These are phyloP conservation scores for Germaria angustata DNA, from an alignment of 2,888 invertebrate species.

Conservation along the genomic window DNA sequence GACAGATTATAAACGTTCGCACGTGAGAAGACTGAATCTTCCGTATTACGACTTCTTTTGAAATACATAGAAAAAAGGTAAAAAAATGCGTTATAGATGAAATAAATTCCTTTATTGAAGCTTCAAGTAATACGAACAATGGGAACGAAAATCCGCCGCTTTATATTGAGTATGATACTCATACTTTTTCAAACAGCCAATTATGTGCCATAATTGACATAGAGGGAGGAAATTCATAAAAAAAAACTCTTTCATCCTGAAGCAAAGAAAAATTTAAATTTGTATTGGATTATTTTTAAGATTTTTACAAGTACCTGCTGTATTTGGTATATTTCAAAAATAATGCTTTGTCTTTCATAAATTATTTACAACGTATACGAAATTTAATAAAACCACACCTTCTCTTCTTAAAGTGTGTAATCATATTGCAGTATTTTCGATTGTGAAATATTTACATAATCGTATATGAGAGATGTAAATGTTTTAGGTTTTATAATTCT, in stretches of 20 bases:
- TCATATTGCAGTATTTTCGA: slow-evolving; percentile 8
- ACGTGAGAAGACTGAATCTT: no score
- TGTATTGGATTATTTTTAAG: not conserved
- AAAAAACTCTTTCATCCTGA: not conserved
- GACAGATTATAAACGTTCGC: no score
- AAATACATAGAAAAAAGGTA: no score
- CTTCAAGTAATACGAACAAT: no score
- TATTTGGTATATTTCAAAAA: not conserved
- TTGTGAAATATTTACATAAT: not conserved
- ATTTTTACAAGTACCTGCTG: not conserved
- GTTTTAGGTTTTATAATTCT: slow-evolving; percentile 51
- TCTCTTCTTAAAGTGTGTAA: not conserved
- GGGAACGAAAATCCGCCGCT: no score
- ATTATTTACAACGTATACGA: not conserved
- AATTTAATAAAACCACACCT: not conserved
- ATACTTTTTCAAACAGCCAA: no score
- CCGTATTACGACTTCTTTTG: no score
- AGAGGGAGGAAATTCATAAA: no score
- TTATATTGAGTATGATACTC: no score
- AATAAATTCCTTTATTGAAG: no score
- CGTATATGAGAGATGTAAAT: slow-evolving; percentile 43
- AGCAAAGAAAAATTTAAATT: not conserved
- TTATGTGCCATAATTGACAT: no score
- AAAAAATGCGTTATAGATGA: no score
- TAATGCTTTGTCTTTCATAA: not conserved